A percentile compares a stretch with the other conserved stretches of the same genome.
These are phyloP conservation scores for Sciurus niger DNA, from an alignment of 2,113 vertebrate genomes.

Conservation along the genomic window DNA sequence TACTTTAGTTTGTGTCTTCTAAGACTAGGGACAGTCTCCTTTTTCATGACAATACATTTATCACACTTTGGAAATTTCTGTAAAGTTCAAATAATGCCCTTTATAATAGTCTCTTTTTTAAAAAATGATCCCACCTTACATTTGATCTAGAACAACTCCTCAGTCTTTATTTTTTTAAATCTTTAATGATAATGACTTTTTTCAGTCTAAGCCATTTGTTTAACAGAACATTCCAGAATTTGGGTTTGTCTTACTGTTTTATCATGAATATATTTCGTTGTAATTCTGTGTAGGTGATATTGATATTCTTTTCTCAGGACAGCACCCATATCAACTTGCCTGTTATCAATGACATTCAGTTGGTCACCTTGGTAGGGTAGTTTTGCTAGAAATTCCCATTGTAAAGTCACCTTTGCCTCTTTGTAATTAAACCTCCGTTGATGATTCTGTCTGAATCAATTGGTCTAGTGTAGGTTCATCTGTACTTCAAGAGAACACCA, in stretches of 20 bases:
- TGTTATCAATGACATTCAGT: neutral
- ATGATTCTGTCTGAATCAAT: neutral
- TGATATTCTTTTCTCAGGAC: neutral
- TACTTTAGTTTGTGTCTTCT: slow-evolving; percentile 16
- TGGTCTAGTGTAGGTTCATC: neutral
- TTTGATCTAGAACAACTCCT: neutral
- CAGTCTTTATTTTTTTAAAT: neutral
- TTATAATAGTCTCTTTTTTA: neutral
- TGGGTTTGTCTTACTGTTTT: slow-evolving; percentile 14
- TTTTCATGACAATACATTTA: neutral
- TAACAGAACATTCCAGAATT: neutral
- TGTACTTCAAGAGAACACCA: neutral
- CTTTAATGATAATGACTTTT: neutral
- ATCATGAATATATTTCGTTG: neutral
- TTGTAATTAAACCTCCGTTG: neutral
- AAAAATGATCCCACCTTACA: neutral
- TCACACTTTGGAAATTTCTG: neutral
- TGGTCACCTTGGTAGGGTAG: neutral
- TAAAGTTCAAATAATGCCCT: neutral
- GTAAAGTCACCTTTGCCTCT: neutral
- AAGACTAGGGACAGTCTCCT: neutral
- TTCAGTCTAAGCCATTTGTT: neutral
- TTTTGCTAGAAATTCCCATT: neutral
- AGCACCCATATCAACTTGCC: neutral
- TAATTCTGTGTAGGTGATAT: neutral